These are phyloP conservation scores for Xerus inauris DNA, from an alignment of 2,113 vertebrate species.

Conservation along the genomic window DNA sequence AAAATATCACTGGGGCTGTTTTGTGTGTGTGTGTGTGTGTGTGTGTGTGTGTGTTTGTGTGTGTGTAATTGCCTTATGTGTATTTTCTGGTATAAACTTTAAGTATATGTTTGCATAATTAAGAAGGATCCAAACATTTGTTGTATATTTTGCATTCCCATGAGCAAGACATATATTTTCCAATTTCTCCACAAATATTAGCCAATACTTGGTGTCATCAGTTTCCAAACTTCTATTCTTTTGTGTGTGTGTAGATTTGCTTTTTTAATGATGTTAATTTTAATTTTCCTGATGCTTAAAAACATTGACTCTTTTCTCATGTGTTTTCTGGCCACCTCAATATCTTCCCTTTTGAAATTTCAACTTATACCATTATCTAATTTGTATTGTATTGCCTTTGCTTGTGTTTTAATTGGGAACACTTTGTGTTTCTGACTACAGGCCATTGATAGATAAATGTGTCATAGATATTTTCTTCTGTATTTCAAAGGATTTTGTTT, in stretches of 20 bases:
- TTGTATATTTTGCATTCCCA: neutral
- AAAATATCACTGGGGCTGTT: neutral
- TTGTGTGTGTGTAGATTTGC: neutral
- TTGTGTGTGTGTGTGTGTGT: too few species aligned
- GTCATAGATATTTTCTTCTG: neutral
- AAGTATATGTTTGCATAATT: neutral
- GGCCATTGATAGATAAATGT: neutral
- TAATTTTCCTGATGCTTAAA: neutral
- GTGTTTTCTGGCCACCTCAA: neutral
- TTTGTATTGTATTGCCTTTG: neutral
- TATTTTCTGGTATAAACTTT: neutral
- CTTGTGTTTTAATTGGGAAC: neutral
- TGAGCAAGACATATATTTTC: neutral
- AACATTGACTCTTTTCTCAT: neutral
- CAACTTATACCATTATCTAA: neutral
- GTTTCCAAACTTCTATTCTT: neutral
- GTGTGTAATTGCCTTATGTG: neutral
- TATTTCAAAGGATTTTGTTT: neutral
- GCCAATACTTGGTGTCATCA: neutral
- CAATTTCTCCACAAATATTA: neutral
- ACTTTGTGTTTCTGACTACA: neutral
- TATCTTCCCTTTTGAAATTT: neutral
- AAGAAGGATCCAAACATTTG: neutral
- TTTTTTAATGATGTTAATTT: neutral
- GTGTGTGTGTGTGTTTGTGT: too few species aligned